Evolutionary conservation across 2,113 vertebrate species (phyloP), one percentile per base, ranked within the genome.

Genomic region (Megaceryle torquata): DNA sequence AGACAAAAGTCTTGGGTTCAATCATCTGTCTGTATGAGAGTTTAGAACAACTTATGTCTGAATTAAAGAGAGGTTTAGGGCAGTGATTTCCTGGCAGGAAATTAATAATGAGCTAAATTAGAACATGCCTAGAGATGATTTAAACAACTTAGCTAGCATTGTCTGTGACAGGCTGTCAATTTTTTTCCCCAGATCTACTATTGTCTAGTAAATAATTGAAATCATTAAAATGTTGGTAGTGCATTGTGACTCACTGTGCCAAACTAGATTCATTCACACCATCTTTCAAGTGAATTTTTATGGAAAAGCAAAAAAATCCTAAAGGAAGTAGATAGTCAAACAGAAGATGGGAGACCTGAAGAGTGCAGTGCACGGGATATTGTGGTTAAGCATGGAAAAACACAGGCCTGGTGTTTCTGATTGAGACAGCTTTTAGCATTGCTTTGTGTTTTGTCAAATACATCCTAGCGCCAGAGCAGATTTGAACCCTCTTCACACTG

Each of bases 71-170:
- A 94, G 96, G 80, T 96, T 97, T 97, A 91, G 82, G 82, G 56
- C 44, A 96, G 76, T 79, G 78, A 91, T 96, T 97, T 97, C 89
- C 94, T 96, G 91, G 92, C 84, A 96, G 95, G 84, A 96, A 97
- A 97, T 97, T 97, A 97, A 96, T 96, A 97, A 97, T 96, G 90
- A 97, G 78, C 64, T 95, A 95, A 97, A 97, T 97, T 97, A 95
- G 89, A 92, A 94, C 88, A 97, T 84, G 95, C n/a, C 64, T 97
- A 86, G 94, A 97, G 96, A 97, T 94, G 89, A 96, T 97, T 97
- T 96, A 93, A 96, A 89, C 84, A 97, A 94, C 80, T 95, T 97
- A 26, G 57, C 95, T 64, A 61, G 53, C 43, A 87, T 84, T 97
- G 80, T 95, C 89, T 93, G 41, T 94, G 86, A 79, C 94, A 81